Evolutionary conservation across 1,140 invertebrate species (phyloP), one percentile per base, ranked within the genome.

Genomic region (Colletes gigas): DNA sequence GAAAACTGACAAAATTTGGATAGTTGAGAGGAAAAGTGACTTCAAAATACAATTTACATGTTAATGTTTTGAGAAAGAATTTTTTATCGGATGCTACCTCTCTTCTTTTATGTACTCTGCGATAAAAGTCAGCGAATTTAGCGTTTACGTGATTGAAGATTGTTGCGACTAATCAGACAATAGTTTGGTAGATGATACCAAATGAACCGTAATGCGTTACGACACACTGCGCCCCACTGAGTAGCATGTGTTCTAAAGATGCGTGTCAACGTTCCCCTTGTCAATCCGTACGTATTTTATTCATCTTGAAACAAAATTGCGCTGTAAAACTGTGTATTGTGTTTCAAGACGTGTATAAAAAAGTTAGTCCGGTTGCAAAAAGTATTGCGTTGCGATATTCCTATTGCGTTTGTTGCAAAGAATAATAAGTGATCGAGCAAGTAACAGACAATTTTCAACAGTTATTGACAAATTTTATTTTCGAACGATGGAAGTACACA

Each of bases 71-170:
- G 10, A 39, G 5, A 21, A 3, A 47, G 41, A 30, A 9, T 54
- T 15, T 79, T 55, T 60, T 7, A 54, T 44, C 2, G 8, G 21
- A 21, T 81, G n/a, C 77, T 86, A 66, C 83, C 85, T 88, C 86
- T 88, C 73, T 88, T 87, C 86, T 88, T 82, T 88, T 88, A 77
- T 81, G 85, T 84, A 84, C 82, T 84, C 85, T 78, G 85, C 44
- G 76, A 67, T 62, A 72, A 78, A 81, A 72, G 54, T 81, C 39
- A 54, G 60, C 62, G 83, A 86, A 70, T 75, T 68, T 17, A 78
- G 83, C 72, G 73, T 67, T 30, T 44, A 52, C 78, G 63, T 19
- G 14, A 62, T 82, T 63, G 50, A 15, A 80, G 59, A 77, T 66
- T 59, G 52, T 62, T 85, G 84, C 83, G 83, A 74, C 52, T 59